A percentile compares a stretch with the other conserved stretches of the same genome.
These are phyloP conservation scores for Agrilus mali DNA, from an alignment of 2,888 invertebrate genomes.

Conservation along the genomic window DNA sequence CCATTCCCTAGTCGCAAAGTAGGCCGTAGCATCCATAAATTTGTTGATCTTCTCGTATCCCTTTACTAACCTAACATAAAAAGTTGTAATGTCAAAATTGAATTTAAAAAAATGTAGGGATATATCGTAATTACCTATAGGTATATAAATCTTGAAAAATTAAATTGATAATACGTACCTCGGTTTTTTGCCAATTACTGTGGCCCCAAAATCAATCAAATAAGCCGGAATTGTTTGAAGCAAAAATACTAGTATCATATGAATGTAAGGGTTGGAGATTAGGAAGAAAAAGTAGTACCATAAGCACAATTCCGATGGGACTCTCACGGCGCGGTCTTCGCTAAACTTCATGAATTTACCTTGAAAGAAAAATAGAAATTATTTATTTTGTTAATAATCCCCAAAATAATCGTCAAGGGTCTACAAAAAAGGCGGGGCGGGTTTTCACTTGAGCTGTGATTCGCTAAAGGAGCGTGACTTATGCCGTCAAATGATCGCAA, in stretches of 20 bases:
- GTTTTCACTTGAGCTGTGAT: too few species aligned
- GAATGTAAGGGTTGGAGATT: slow-evolving; percentile 43
- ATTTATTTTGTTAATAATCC: too few species aligned
- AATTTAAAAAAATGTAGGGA: too few species aligned
- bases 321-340: slow-evolving; percentile 39
- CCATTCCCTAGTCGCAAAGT: slow-evolving; percentile 73
- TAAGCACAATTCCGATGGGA: slow-evolving; percentile 44
- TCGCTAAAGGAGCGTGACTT: too few species aligned
- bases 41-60: slow-evolving; percentile 64
- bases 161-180: slow-evolving; percentile 36
- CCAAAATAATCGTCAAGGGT: too few species aligned
- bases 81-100: too few species aligned
- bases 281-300: slow-evolving; percentile 53
- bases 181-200: slow-evolving; percentile 48
- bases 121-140: too few species aligned
- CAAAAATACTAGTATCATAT: slow-evolving; percentile 43
- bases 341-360: slow-evolving; percentile 42
- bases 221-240: slow-evolving; percentile 51
- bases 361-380: slow-evolving; percentile 20
- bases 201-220: slow-evolving; percentile 40
- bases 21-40: slow-evolving; percentile 58
- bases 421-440: too few species aligned
- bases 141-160: neutral
- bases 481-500: too few species aligned
- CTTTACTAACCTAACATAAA: slow-evolving; percentile 49